A percentile compares a stretch with the other conserved stretches of the same genome.
phyloP scores from a whole-genome alignment of 2,113 vertebrate species.

The Riparia riparia region DNA sequence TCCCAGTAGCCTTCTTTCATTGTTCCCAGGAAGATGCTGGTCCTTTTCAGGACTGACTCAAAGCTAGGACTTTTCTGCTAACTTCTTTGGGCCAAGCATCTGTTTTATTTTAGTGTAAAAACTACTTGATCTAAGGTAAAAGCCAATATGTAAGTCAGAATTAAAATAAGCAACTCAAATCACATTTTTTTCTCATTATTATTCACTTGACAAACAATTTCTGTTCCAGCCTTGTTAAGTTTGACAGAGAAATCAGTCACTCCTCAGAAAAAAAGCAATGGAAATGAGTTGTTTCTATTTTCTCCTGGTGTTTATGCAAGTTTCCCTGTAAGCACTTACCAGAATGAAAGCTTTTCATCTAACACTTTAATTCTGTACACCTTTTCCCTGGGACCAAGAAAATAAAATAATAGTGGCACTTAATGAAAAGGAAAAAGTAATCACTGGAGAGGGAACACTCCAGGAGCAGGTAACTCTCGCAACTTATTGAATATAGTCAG shows the following conservation, averaged over 20 bases:
- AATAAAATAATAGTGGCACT: slow-evolving; percentile 51
- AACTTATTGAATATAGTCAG: background rate
- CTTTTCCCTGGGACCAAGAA: slow-evolving; percentile 31
- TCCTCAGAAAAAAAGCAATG: slow-evolving; percentile 44
- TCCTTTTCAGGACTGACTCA: background rate
- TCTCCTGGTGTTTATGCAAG: slow-evolving; percentile 14
- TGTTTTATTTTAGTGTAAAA: background rate
- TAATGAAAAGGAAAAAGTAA: slow-evolving; percentile 24
- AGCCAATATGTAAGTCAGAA: background rate
- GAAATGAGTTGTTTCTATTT: slow-evolving; percentile 60
- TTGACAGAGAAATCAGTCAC: slow-evolving; percentile 56
- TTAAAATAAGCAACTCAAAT: background rate
- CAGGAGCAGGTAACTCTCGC: slow-evolving; percentile 8
- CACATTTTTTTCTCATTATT: slow-evolving; percentile 14
- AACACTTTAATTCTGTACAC: slow-evolving; percentile 25
- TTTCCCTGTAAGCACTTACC: slow-evolving; percentile 33
- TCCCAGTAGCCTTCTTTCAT: background rate
- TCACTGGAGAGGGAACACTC: slow-evolving; percentile 35
- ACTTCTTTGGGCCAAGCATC: background rate
- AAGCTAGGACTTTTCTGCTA: background rate
- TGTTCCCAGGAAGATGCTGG: background rate
- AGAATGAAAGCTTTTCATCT: slow-evolving; percentile 58
- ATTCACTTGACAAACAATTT: slow-evolving; percentile 25
- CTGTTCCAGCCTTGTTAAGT: slow-evolving; percentile 6
- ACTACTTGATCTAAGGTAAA: background rate